phyloP scores from a whole-genome alignment of 2,888 invertebrate genomes.

The Bibio marci region DNA sequence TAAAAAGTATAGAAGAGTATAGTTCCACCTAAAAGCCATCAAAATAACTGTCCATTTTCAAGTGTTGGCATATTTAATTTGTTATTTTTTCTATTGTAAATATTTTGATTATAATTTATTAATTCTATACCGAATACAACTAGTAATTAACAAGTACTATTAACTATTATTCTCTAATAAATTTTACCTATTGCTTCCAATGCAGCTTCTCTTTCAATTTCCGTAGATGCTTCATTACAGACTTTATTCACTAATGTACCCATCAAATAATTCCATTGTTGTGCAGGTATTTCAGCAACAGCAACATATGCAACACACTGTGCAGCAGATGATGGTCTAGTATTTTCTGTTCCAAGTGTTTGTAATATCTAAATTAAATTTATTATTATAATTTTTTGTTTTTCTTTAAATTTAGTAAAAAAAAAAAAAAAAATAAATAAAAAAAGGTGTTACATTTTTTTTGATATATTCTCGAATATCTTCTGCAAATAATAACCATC shows the following conservation, averaged over 20 bases:
- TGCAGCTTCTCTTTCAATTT: conserved; percentile 91
- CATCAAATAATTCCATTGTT: conserved; percentile 87
- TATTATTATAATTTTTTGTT: conserved; percentile 1
- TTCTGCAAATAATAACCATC: conserved; percentile 84
- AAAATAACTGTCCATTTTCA: too few relatives aligned
- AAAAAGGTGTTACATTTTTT: conserved; percentile 65
- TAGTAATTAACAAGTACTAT: too few relatives aligned
- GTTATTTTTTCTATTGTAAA: too few relatives aligned
- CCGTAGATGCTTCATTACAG: conserved; percentile 66
- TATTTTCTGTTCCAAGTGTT: conserved; percentile 90
- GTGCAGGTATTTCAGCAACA: conserved; percentile 83
- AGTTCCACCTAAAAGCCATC: too few relatives aligned
- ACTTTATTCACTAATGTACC: conserved; percentile 78
- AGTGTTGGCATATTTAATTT: too few relatives aligned
- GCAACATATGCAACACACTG: conserved; percentile 99
- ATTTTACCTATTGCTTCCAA: conserved; percentile 81
- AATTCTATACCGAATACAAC: too few relatives aligned
- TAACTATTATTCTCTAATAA: too few relatives aligned
- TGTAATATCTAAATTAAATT: conserved; percentile 52
- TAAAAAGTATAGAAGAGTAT: too few relatives aligned
- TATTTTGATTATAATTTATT: too few relatives aligned
- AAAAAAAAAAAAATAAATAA: conserved; percentile 3
- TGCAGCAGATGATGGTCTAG: conserved; percentile 90
- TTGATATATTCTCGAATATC: conserved; percentile 81
- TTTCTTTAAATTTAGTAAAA: background rate